Conservation (phyloP, 2,113 vertebrate genomes). For the Brachionichthys hirsutus region DNA sequence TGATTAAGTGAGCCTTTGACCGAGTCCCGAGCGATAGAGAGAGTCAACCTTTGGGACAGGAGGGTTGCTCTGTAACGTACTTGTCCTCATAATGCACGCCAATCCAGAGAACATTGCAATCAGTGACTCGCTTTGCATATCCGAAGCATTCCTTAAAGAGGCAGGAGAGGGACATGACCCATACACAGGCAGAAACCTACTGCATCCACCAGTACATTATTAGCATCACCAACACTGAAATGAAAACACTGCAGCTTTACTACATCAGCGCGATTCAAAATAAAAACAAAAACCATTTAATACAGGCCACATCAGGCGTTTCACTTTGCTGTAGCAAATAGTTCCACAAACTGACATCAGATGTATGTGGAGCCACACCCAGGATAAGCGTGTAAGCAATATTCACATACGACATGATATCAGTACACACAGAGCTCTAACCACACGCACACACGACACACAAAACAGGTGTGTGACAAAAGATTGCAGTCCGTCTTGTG, state of each 20-base stretch:
- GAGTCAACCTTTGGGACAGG: conserved; percentile 53
- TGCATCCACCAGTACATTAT: background rate
- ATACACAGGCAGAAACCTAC: background rate
- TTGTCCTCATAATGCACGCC: conserved; percentile 54
- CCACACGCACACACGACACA: conserved; percentile 33
- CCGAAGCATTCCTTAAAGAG: conserved; percentile 68
- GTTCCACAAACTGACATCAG: conserved; percentile 32
- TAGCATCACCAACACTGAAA: background rate
- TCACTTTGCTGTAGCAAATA: conserved; percentile 48
- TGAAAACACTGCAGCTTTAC: background rate
- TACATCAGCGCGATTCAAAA: background rate
- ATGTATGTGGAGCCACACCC: conserved; percentile 58
- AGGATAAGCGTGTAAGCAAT: conserved; percentile 61
- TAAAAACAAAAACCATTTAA: conserved; percentile 3
- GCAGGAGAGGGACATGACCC: conserved; percentile 38
- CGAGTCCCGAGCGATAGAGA: conserved; percentile 48
- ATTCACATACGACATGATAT: conserved; percentile 56
- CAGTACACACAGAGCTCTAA: conserved; percentile 31
- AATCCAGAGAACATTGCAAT: conserved; percentile 45
- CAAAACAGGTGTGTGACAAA: conserved; percentile 8
- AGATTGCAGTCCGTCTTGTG: conserved; percentile 15
- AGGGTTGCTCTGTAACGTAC: conserved; percentile 35
- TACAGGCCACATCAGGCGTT: conserved; percentile 34
- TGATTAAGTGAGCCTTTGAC: conserved; percentile 53
- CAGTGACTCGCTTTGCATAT: conserved; percentile 57